Evolutionary conservation across 2,888 invertebrate species (phyloP).

Genomic region (Aporophyla nigra): DNA sequence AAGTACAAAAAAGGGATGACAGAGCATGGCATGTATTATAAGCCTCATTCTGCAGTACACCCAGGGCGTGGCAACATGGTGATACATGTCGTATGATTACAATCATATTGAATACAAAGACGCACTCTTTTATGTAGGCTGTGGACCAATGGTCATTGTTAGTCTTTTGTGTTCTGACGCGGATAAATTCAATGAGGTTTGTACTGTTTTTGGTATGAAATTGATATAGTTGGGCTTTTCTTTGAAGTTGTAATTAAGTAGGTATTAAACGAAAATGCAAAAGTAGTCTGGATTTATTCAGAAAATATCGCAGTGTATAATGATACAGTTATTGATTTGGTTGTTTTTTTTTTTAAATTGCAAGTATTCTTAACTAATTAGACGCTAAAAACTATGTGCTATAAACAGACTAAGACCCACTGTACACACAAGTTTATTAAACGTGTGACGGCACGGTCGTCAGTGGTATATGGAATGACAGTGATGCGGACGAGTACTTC

Average conservation of each 20-base stretch:
- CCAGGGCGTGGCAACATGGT: constrained; percentile 56
- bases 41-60: constrained; percentile 27
- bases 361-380: too few species aligned
- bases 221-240: constrained; percentile 26
- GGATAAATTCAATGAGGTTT: constrained; percentile 42
- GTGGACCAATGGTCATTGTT: constrained; percentile 65
- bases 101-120: constrained; percentile 78
- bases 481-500: too few species aligned
- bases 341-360: too few species aligned
- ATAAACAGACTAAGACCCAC: too few species aligned
- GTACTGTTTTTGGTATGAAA: constrained; percentile 40
- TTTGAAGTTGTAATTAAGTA: not conserved
- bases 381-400: too few species aligned
- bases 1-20: constrained; percentile 38
- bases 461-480: too few species aligned
- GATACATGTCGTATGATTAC: constrained; percentile 70
- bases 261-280: not conserved
- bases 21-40: constrained; percentile 26
- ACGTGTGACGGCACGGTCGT: too few species aligned
- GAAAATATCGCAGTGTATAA: not conserved
- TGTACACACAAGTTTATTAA: too few species aligned
- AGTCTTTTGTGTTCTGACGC: constrained; percentile 43
- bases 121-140: constrained; percentile 43
- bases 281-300: too few species aligned
- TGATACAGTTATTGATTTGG: not conserved